Conservation (phyloP, 2,797 vertebrate genomes). For the Falco novaeseelandiae region DNA sequence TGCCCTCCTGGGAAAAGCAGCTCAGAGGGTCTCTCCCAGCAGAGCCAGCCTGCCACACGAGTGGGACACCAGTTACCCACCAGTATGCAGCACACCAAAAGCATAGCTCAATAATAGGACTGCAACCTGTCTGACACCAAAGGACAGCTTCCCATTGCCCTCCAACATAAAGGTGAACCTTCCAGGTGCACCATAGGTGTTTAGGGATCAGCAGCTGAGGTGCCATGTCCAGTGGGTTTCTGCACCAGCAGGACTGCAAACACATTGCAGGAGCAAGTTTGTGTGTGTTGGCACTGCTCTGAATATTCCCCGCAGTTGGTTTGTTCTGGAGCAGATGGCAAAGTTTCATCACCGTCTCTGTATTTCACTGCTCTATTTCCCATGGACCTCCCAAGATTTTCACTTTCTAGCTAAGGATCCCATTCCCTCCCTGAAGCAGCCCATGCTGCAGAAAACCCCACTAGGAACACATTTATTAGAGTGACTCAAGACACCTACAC, state of each 20-base stretch:
- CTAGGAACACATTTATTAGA: neutral
- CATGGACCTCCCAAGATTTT: neutral
- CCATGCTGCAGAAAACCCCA: neutral
- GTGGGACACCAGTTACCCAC: neutral
- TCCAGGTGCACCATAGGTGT: neutral
- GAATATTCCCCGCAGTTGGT: neutral
- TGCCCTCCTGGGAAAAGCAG: neutral
- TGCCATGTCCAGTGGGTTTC: neutral
- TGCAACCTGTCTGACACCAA: neutral
- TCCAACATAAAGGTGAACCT: neutral
- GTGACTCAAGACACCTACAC: neutral
- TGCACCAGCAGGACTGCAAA: neutral
- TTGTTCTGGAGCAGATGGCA: slow-evolving; percentile 27
- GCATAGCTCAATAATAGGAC: neutral
- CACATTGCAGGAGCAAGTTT: neutral
- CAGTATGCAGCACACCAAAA: neutral
- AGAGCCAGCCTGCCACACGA: neutral
- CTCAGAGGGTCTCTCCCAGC: neutral
- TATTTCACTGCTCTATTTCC: neutral
- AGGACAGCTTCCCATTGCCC: neutral
- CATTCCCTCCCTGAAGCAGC: neutral
- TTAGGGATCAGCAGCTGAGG: neutral
- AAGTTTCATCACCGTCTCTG: neutral
- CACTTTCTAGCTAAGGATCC: neutral
- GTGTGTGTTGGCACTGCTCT: neutral